phyloP scores from a whole-genome alignment of 2,888 invertebrate genomes.

The Phytoseiulus persimilis region DNA sequence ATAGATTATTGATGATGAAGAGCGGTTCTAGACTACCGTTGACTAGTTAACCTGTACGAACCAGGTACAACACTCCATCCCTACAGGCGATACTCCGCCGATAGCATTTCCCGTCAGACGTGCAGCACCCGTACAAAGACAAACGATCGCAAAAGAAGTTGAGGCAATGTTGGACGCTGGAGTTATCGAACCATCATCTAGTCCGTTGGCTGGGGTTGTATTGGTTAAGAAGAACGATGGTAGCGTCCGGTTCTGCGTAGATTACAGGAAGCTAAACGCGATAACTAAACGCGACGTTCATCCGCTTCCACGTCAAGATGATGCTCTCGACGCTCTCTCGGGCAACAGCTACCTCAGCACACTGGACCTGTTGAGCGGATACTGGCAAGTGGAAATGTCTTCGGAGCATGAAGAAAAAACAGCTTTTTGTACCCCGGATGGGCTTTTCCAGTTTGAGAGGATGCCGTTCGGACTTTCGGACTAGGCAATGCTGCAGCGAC shows the following conservation, averaged over 20 bases:
- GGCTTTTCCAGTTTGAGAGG: constrained; percentile 46
- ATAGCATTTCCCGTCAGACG: too few species aligned
- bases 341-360: constrained; percentile 42
- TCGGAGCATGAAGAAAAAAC: constrained; percentile 44
- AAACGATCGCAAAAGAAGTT: background rate
- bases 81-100: too few species aligned
- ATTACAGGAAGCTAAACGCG: too few species aligned
- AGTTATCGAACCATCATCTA: too few species aligned
- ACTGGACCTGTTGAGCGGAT: constrained; percentile 45
- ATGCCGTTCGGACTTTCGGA: constrained; percentile 47
- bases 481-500: constrained; percentile 45
- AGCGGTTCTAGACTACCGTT: too few species aligned
- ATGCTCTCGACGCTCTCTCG: constrained; percentile 41
- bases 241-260: too few species aligned
- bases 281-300: too few species aligned
- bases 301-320: constrained; percentile 44
- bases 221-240: too few species aligned
- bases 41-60: background rate
- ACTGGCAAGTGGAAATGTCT: too few species aligned
- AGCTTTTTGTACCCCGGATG: constrained; percentile 45
- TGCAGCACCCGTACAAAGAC: background rate
- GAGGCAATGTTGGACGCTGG: constrained; percentile 13
- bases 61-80: background rate
- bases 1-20: background rate
- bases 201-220: too few species aligned